Evolutionary conservation across 2,888 invertebrate species (phyloP).

Genomic region (Pollenia angustigena): DNA sequence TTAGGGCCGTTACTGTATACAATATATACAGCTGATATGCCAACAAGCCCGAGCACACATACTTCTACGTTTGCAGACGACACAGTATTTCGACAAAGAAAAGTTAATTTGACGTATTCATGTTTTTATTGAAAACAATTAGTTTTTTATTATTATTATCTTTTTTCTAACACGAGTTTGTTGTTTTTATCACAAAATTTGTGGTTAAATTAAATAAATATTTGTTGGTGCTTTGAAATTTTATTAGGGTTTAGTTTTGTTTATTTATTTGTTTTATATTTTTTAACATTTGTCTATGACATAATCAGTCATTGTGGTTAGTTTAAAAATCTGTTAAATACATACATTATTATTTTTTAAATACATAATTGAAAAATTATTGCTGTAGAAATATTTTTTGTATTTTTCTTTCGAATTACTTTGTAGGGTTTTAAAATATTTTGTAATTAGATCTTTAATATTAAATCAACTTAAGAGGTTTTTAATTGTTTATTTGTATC

Average conservation of each 20-base stretch:
- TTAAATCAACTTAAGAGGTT: not conserved
- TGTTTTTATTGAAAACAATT: not conserved
- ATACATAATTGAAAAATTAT: too few species aligned
- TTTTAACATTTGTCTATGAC: not conserved
- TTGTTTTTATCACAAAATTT: slow-evolving; percentile 9
- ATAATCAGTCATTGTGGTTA: too few species aligned
- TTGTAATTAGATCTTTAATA: not conserved
- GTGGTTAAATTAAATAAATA: slow-evolving; percentile 28
- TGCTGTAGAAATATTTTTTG: too few species aligned
- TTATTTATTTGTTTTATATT: not conserved
- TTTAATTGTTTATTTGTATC: not conserved
- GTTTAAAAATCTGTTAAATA: too few species aligned
- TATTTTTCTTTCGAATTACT: not conserved
- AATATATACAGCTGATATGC: too few species aligned
- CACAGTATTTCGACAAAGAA: too few species aligned
- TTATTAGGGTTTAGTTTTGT: not conserved
- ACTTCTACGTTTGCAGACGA: too few species aligned
- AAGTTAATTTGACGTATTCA: slow-evolving; percentile 5
- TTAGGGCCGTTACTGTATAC: too few species aligned
- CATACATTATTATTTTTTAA: too few species aligned
- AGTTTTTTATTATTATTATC: not conserved
- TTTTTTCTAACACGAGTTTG: not conserved
- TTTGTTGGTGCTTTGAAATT: not conserved
- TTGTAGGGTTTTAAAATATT: not conserved
- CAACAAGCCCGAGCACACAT: too few species aligned